Percentiles rank a stretch among this genome's conserved stretches.
These are phyloP conservation scores for Labeo rohita DNA, from an alignment of 2,113 vertebrate genomes.

Conservation along the genomic window DNA sequence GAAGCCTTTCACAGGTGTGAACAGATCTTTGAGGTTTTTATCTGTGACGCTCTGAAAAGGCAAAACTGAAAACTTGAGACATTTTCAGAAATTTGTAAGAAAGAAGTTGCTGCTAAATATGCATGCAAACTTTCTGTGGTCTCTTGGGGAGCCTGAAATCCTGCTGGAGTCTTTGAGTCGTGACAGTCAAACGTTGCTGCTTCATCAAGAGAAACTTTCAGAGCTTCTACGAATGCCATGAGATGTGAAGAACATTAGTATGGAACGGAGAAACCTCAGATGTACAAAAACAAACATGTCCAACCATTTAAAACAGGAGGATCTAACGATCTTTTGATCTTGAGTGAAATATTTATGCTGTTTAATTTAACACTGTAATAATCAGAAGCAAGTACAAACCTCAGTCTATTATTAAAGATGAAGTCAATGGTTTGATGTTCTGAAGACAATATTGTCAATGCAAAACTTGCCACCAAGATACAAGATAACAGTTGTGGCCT, in stretches of 20 bases:
- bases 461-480: neutral
- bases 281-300: neutral
- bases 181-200: neutral
- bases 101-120: slow-evolving; percentile 3
- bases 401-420: neutral
- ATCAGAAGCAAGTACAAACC: neutral
- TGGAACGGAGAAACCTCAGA: neutral
- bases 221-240: neutral
- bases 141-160: neutral
- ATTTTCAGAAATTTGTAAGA: neutral
- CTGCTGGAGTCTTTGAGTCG: neutral
- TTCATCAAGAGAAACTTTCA: slow-evolving; percentile 11
- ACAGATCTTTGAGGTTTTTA: neutral
- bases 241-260: neutral
- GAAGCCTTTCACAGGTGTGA: neutral
- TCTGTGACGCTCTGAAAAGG: neutral
- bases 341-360: neutral
- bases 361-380: neutral
- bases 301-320: neutral
- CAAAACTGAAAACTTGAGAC: neutral
- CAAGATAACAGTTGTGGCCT: too few relatives aligned
- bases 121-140: neutral
- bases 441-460: neutral
- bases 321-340: neutral
- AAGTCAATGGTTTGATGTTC: neutral